Base-by-base conservation (phyloP, 2,113 vertebrate species). In the Hylia prasina region DNA sequence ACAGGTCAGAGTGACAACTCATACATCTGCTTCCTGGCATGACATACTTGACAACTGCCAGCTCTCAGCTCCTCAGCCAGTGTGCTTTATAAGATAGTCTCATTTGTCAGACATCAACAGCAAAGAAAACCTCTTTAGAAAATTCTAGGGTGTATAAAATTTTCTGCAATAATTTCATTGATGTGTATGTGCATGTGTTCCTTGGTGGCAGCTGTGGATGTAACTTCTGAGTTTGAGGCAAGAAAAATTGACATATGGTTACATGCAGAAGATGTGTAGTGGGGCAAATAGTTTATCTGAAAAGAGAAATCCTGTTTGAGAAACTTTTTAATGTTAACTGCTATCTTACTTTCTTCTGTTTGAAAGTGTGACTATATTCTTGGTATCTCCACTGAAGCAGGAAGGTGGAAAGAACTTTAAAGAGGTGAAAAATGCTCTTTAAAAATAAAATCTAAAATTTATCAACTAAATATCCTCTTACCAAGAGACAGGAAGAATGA, bases 381-480 rank as follows among this genome's bases (percentile, higher is more conserved):
- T 82, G 35, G 11, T 93, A 90, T 70, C 14, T 63, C 19, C 58
- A 50, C 68, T 37, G 58, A 93, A 93, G 70, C 31, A 80, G 63
- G 14, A 73, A 71, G 27, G n/a, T 44, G 15, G 42, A 83, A 88
- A 88, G 28, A 71, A 73, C 47, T 90, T 91, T 12, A 81, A 56
- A 86, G 54, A 77, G 30, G 37, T 68, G 8, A 64, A 83, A 91
- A 88, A 86, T 60, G 6, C 42, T 31, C 39, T 83, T 88, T 72
- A 68, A 90, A 93, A 88, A 63, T 77, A 25, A 80, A 77, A 39
- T 94, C 73, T 85, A 51, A 86, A 64, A 44, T 80, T 90, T 97
- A 69, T 89, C 63, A 73, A 31, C 45, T 33, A 87, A 87, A 71
- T 51, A 77, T 70, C 17, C 3, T 91, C 35, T 85, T 1, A 1